phyloP scores from a whole-genome alignment of 2,113 vertebrate genomes.

The Lophochroa leadbeateri region DNA sequence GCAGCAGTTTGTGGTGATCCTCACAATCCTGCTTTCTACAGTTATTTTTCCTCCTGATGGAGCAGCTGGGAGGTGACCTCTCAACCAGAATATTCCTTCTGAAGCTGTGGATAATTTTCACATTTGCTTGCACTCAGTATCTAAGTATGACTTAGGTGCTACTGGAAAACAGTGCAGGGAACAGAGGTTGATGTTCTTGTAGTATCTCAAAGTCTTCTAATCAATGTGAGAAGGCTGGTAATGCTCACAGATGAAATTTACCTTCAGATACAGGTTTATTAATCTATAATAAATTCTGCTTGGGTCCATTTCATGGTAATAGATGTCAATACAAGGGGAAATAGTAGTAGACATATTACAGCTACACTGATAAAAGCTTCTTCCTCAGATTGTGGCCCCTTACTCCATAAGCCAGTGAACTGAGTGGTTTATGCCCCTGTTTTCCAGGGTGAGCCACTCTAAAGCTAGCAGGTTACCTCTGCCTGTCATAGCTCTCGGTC shows the following conservation, averaged over 20 bases:
- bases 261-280: neutral
- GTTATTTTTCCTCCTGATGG: neutral
- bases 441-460: neutral
- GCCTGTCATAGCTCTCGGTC: neutral
- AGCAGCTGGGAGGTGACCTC: neutral
- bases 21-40: neutral
- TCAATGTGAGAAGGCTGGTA: neutral
- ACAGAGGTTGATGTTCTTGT: neutral
- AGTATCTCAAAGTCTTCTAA: neutral
- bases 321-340: neutral
- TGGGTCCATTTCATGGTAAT: neutral
- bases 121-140: neutral
- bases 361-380: neutral
- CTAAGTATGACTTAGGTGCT: neutral
- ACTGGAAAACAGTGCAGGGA: neutral
- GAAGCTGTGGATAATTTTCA: neutral
- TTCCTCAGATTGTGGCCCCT: neutral
- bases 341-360: neutral
- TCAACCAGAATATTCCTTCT: neutral
- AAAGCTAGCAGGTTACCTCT: neutral
- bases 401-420: neutral
- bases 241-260: neutral
- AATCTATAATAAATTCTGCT: neutral
- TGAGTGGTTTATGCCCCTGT: rapidly evolving
- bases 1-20: neutral